phyloP scores from a whole-genome alignment of 2,113 vertebrate genomes.

The Suricata suricatta region DNA sequence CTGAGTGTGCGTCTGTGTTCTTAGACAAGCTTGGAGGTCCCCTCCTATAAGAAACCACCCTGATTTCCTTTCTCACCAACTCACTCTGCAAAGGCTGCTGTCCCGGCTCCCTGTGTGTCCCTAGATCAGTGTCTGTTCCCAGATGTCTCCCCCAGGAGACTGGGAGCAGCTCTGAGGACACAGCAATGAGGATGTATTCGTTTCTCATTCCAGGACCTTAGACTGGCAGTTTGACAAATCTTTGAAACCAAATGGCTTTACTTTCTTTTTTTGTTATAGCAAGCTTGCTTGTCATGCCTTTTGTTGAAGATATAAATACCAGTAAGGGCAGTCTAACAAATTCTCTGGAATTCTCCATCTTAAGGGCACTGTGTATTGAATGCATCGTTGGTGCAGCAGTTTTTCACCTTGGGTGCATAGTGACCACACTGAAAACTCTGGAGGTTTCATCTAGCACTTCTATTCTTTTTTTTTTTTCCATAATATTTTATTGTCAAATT shows the following conservation, averaged over 20 bases:
- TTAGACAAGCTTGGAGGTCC: not conserved
- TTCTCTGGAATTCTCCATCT: not conserved
- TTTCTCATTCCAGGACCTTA: not conserved
- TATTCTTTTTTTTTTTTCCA: too few species aligned
- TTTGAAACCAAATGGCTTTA: not conserved
- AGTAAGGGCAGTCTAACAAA: not conserved
- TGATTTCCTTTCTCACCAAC: not conserved
- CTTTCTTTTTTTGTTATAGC: not conserved
- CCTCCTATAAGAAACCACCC: not conserved
- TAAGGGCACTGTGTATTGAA: rapidly evolving
- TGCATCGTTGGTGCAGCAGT: not conserved
- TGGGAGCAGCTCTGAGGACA: not conserved
- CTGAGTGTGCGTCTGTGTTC: rapidly evolving
- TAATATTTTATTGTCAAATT: too few species aligned
- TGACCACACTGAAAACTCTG: too few species aligned
- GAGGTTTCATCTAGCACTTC: rapidly evolving
- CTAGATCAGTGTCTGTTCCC: not conserved
- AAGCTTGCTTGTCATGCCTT: not conserved
- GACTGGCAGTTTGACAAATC: not conserved
- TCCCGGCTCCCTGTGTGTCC: not conserved
- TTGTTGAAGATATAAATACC: not conserved
- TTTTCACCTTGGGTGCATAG: rapidly evolving
- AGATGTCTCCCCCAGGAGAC: not conserved
- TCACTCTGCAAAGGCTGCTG: rapidly evolving
- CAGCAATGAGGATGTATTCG: too few species aligned